These are phyloP conservation scores for Pelecanus crispus DNA, from an alignment of 2,113 vertebrate genomes.

Conservation along the genomic window DNA sequence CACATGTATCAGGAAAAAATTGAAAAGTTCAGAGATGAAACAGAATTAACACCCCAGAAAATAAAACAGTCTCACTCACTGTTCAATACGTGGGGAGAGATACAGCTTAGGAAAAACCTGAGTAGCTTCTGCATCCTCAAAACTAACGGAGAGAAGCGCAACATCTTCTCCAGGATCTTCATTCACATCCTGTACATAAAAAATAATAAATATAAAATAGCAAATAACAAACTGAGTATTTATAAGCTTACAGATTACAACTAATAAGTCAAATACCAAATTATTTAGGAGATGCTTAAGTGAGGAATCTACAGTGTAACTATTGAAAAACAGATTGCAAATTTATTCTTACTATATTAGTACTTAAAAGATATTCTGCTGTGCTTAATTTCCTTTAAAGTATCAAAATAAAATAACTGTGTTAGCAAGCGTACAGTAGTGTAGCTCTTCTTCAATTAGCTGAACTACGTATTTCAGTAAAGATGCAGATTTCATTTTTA, in stretches of 20 bases:
- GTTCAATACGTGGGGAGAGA: constrained; percentile 95
- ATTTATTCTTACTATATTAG: background rate
- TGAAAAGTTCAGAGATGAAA: background rate
- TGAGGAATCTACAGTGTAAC: background rate
- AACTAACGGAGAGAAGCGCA: constrained; percentile 93
- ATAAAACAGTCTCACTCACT: constrained; percentile 80
- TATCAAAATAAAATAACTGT: background rate
- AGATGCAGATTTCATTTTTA: background rate
- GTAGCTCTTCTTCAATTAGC: background rate
- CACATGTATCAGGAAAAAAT: background rate
- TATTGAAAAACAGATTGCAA: background rate
- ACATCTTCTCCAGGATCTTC: constrained; percentile 97
- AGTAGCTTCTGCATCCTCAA: constrained; percentile 96
- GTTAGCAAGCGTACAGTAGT: background rate
- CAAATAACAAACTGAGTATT: background rate
- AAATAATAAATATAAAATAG: background rate
- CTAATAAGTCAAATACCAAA: background rate
- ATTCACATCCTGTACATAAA: constrained; percentile 82
- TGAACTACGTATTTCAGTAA: background rate
- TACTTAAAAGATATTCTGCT: background rate
- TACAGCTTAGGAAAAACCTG: constrained; percentile 97
- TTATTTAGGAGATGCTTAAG: background rate
- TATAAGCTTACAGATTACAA: background rate
- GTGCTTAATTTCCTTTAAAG: background rate
- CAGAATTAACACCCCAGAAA: background rate